Base-by-base conservation (phyloP, 2,797 vertebrate species). In the Danio tinwini region DNA sequence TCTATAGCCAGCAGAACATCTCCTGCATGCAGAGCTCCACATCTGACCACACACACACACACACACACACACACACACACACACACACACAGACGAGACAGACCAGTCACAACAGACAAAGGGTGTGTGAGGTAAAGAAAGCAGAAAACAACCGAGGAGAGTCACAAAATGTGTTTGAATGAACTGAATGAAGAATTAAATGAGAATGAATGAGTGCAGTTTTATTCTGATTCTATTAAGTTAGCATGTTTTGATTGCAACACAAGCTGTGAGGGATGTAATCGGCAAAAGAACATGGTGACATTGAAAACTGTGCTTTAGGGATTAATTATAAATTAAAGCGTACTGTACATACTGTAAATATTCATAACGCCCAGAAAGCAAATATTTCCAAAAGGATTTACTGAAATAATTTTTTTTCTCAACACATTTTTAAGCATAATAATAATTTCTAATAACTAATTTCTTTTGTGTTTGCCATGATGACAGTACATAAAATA, bases 1-100 rank as follows among this genome's bases (percentile, higher is more conserved):
- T 99, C 96, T n/a, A 99, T 99, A 64, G 96, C 95, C 79, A 99
- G 93, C 76, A 99, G 94, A 86, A 97, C 93, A 90, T 99, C 98
- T 0, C 97, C 97, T 2, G 94, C 73, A 0, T 95, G 96, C 88
- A 99, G 83, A 0, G 96, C 97, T 0, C 98, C 98, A 50, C 97
- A 98, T 82, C 98, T 99, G 88, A 81, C 62, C 86, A 47, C 49
- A 74, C 37, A 77, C 10, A 10, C 1, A 29, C 62, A n/a, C n/a
- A n/a, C n/a, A n/a, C n/a, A n/a, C n/a, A n/a, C n/a, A n/a, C n/a
- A n/a, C n/a, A n/a, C n/a, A n/a, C n/a, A n/a, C n/a, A n/a, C n/a
- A n/a, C n/a, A n/a, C n/a, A n/a, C n/a, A n/a, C n/a, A n/a, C n/a
- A n/a, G n/a, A n/a, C n/a, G n/a, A n/a, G n/a, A n/a, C n/a, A n/a